Evolutionary conservation across 2,113 vertebrate genomes (phyloP), one percentile per base, ranked within the genome.

Genomic region (Rhinoptilus africanus): DNA sequence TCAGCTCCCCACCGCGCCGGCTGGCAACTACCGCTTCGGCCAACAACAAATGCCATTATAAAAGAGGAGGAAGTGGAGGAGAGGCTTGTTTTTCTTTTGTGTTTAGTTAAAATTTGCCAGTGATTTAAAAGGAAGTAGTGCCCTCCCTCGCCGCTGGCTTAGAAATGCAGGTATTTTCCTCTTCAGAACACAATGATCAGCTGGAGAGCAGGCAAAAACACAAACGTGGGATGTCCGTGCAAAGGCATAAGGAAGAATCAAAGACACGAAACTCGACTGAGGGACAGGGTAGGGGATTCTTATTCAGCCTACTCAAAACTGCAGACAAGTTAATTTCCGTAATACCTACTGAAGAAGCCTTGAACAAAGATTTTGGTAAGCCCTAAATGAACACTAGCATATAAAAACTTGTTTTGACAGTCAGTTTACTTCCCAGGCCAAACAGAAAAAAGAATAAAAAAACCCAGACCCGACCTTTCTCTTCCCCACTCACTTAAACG

Each of bases 381-480:
- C 6, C 37, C 34, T 34, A 64, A 43, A 0, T 5, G 15, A 85
- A 67, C 3, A 1, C 20, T 60, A 54, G 16, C 12, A 41, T 6
- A 26, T 24, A 59, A 60, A 88, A 28, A 17, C 10, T 23, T 54
- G 5, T 30, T 76, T 47, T 63, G 22, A 64, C 23, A 50, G 43
- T n/a, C 16, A 21, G 5, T 63, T 90, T 35, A 73, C 27, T 48
- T 89, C 26, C 21, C 28, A 47, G 6, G 43, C n/a, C 28, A n/a
- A 56, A 51, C 3, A 23, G 32, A 34, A 23, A 39, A 26, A 12
- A 28, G n/a, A n/a, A n/a, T n/a, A n/a, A 21, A 72, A 14, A 5
- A 43, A 50, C 9, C 8, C 2, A 10, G 16, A 43, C 4, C 3
- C 0, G 6, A 71, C 34, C 14, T 30, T 71, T 50, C 18, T 8